Percentiles rank a stretch among this genome's conserved stretches.
phyloP scores from a whole-genome alignment of 2,888 invertebrate genomes.

The Dynastes grantii region DNA sequence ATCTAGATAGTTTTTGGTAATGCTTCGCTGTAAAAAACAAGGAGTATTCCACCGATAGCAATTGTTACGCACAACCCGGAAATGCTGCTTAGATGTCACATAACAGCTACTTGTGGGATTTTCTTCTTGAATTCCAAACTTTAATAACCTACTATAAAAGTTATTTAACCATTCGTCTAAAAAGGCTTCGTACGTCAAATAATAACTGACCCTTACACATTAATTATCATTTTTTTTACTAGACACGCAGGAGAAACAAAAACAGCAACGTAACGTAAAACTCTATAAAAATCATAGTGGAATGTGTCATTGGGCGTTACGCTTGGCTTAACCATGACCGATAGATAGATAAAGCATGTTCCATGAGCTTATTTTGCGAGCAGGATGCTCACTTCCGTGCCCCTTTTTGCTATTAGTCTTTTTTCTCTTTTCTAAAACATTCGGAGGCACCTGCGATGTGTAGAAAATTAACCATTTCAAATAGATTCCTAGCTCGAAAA shows the following conservation, averaged over 20 bases:
- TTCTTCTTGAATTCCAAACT: too few relatives aligned
- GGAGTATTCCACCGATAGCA: too few relatives aligned
- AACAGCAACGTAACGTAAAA: slow-evolving; percentile 7
- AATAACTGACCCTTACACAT: too few relatives aligned
- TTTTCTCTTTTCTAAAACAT: neutral
- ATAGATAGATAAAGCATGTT: slow-evolving; percentile 63
- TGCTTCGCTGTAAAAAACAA: too few relatives aligned
- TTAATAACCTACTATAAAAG: too few relatives aligned
- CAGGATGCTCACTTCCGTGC: slow-evolving; percentile 64
- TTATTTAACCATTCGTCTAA: too few relatives aligned
- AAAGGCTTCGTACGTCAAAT: too few relatives aligned
- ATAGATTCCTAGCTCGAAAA: neutral
- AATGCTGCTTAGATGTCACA: too few relatives aligned
- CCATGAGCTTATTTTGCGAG: slow-evolving; percentile 60
- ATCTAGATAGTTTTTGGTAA: too few relatives aligned
- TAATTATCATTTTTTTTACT: neutral
- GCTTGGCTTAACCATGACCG: slow-evolving; percentile 63
- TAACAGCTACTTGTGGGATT: too few relatives aligned
- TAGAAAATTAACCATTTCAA: neutral
- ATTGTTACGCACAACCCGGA: too few relatives aligned
- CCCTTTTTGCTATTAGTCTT: slow-evolving; percentile 45
- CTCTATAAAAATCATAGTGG: slow-evolving; percentile 47
- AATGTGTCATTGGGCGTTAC: slow-evolving; percentile 65
- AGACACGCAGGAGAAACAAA: neutral
- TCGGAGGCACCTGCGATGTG: neutral